Evolutionary conservation across 1,140 invertebrate species (phyloP).

Genomic region (Eubasilissa regina): DNA sequence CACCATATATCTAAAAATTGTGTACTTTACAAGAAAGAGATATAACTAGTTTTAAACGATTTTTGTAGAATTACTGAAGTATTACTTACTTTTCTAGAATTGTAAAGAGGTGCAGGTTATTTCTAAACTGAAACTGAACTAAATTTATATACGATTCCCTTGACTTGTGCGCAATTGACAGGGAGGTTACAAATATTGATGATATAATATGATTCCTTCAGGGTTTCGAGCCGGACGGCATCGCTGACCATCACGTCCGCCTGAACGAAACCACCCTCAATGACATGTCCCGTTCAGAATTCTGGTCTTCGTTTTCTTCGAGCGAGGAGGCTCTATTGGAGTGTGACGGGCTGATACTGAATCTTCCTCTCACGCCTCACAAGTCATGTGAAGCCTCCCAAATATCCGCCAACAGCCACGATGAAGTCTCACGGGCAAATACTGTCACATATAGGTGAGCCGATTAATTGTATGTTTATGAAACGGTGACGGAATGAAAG

Average conservation of each 20-base stretch:
- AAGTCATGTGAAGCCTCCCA: slow-evolving; percentile 70
- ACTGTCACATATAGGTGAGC: slow-evolving; percentile 77
- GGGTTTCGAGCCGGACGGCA: slow-evolving; percentile 75
- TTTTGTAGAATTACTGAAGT: too few relatives aligned
- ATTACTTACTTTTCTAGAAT: too few relatives aligned
- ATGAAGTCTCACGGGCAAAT: slow-evolving; percentile 73
- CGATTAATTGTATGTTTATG: not conserved
- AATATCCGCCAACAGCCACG: slow-evolving; percentile 63
- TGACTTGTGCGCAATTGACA: too few relatives aligned
- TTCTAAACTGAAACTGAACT: too few relatives aligned
- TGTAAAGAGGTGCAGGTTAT: too few relatives aligned
- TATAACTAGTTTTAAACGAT: too few relatives aligned
- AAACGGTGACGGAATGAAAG: too few relatives aligned
- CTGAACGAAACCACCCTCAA: slow-evolving; percentile 77
- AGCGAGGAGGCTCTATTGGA: slow-evolving; percentile 83
- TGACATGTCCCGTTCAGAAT: slow-evolving; percentile 82
- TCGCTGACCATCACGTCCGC: slow-evolving; percentile 75
- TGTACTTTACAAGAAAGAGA: too few relatives aligned
- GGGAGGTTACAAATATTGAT: too few relatives aligned
- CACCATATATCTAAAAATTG: too few relatives aligned
- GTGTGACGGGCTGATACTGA: slow-evolving; percentile 82
- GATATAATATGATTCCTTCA: too few relatives aligned
- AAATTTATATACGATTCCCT: too few relatives aligned
- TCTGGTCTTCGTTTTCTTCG: slow-evolving; percentile 85
- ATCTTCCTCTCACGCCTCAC: slow-evolving; percentile 79